A percentile compares a stretch with the other conserved stretches of the same genome.
Conservation (phyloP, 2,888 invertebrate genomes). For the Tridacna crocea region DNA sequence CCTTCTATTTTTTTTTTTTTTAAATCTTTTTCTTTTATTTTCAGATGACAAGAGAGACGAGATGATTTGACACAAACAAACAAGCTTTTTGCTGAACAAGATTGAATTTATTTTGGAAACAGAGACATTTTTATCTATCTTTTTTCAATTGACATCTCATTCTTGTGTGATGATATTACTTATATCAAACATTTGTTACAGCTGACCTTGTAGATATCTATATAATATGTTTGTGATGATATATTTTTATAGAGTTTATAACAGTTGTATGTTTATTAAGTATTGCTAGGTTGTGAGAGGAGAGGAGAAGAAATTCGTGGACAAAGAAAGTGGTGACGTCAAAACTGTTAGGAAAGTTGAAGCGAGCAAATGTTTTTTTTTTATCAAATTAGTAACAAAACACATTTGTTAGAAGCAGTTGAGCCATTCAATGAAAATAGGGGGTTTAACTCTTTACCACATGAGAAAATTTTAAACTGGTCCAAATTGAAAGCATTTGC, state of each 20-base stretch:
- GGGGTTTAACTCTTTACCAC: too few species aligned
- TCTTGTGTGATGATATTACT: constrained; percentile 12
- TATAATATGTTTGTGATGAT: constrained; percentile 22
- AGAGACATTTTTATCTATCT: not conserved
- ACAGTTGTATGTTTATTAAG: not conserved
- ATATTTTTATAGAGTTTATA: constrained; percentile 14
- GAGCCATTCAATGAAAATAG: too few species aligned
- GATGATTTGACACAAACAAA: not conserved
- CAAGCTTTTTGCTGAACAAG: not conserved
- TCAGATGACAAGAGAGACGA: not conserved
- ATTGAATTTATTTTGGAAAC: not conserved
- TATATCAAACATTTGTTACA: not conserved
- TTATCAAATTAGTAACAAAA: too few species aligned
- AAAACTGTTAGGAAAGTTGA: too few species aligned
- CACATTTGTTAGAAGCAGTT: too few species aligned
- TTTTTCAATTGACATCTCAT: constrained; percentile 9
- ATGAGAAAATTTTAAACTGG: too few species aligned
- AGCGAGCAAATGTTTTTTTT: too few species aligned
- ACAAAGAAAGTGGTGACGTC: too few species aligned
- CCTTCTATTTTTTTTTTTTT: too few species aligned
- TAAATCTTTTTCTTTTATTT: not conserved
- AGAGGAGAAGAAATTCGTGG: not conserved
- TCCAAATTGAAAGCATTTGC: too few species aligned
- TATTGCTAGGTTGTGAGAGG: not conserved
- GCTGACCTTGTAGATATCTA: constrained; percentile 8